These are phyloP conservation scores for Baccha elongata DNA, from an alignment of 2,888 invertebrate species.

Conservation along the genomic window DNA sequence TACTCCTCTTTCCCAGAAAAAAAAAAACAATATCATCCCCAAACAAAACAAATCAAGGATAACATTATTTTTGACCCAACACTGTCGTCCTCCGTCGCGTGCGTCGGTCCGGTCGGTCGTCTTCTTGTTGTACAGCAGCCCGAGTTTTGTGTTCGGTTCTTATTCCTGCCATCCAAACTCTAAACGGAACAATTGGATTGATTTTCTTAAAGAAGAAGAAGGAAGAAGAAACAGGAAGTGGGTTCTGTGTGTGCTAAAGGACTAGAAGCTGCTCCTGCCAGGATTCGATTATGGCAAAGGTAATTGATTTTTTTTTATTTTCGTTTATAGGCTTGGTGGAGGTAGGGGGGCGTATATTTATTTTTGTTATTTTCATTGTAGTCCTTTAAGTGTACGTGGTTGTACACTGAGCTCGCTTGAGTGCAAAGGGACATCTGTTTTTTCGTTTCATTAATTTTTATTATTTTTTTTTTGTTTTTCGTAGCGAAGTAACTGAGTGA, in stretches of 20 bases:
- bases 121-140: conserved; percentile 13
- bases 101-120: not conserved
- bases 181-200: conserved; percentile 69
- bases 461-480: conserved; percentile 36
- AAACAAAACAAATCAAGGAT: conserved; percentile 70
- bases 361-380: conserved; percentile 58
- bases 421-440: conserved; percentile 49
- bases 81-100: not conserved
- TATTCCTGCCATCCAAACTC: conserved; percentile 25
- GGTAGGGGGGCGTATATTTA: conserved; percentile 30
- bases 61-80: conserved; percentile 65
- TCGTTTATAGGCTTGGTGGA: conserved; percentile 48
- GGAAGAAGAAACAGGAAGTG: conserved; percentile 32
- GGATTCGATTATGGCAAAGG: conserved; percentile 75
- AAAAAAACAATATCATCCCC: conserved; percentile 34
- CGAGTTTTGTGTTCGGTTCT: conserved; percentile 10
- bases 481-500: conserved; percentile 28
- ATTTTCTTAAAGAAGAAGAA: conserved; percentile 56
- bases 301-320: conserved; percentile 74
- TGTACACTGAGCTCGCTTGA: conserved; percentile 17
- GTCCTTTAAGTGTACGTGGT: conserved; percentile 35
- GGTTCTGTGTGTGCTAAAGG: conserved; percentile 44
- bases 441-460: conserved; percentile 51
- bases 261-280: conserved; percentile 52
- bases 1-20: conserved; percentile 1